Evolutionary conservation across 1,140 invertebrate species (phyloP), one percentile per base, ranked within the genome.

Genomic region (Ruditapes philippinarum): DNA sequence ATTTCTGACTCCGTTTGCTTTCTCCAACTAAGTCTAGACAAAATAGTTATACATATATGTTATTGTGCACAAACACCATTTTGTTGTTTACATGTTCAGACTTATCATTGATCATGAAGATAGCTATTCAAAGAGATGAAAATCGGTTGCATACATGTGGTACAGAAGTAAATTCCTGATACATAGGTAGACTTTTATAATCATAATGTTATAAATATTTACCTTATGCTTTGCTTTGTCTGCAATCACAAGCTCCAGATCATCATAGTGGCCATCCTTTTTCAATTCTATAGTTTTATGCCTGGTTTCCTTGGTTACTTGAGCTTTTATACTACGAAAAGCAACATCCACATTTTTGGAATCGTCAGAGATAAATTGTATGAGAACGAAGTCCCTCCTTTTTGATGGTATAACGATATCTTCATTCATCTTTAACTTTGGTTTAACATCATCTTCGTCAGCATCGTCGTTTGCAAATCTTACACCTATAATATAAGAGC

Each of bases 351-450:
- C 33, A n/a, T 62, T 40, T 60, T 65, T 38, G 0, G 28, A 31
- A 22, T 81, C 57, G 65, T 81, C 79, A 38, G 79, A 62, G 17
- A 40, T 65, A 31, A 81, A 60, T 25, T 81, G 79, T 38, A 81
- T 31, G 1, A 81, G 79, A 19, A 81, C 31, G n/a, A 81, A 81
- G 54, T 81, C 51, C 65, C 57, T 60, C 17, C 38, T 62, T 36
- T 42, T 40, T 60, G 28, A 40, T 0, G 79, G 36, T 11, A 65
- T 38, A n/a, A 38, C 57, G 17, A 81, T 36, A 65, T 54, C 19
- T 25, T 42, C 54, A 81, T n/a, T 65, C 54, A 36, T 3, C 33
- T 1, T 74, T 1, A 3, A 49, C 78, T 0, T 57, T 49, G 36
- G 12, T 1, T 74, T 1, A 3, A 49, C 78, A 3, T 57, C 33